Percentiles rank a stretch among this genome's conserved stretches.
These are phyloP conservation scores for Propithecus deckenii DNA, from an alignment of 2,797 vertebrate species.

Conservation along the genomic window DNA sequence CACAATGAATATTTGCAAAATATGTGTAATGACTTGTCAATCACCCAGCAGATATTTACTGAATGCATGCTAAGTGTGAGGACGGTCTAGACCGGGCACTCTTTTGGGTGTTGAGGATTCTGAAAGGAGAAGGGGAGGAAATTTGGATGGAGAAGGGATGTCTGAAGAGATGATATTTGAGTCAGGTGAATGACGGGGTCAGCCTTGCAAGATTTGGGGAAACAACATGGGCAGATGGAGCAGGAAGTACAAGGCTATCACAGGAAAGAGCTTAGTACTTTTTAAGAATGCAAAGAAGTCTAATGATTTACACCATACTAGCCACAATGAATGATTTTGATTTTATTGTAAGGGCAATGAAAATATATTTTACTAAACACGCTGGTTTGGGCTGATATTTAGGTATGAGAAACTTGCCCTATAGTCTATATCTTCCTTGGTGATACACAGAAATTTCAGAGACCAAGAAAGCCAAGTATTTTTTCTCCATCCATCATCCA, in stretches of 20 bases:
- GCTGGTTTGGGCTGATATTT: background rate
- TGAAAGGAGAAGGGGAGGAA: background rate
- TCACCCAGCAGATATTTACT: background rate
- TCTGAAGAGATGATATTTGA: background rate
- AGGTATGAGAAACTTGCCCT: background rate
- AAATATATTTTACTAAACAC: background rate
- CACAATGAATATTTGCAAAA: background rate
- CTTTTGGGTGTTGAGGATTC: background rate
- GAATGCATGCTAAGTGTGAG: background rate
- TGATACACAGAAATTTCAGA: background rate
- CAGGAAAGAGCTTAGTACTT: background rate
- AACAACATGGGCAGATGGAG: background rate
- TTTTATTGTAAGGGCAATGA: background rate
- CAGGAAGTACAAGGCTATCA: background rate
- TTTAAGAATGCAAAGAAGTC: background rate
- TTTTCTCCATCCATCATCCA: background rate
- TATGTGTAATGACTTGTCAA: background rate
- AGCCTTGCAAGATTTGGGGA: background rate
- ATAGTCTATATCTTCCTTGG: background rate
- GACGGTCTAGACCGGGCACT: background rate
- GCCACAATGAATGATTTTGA: background rate
- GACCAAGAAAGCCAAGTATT: background rate
- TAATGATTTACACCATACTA: background rate
- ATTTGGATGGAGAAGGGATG: background rate
- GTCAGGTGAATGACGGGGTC: background rate